These are phyloP conservation scores for Athetis lepigone DNA, from an alignment of 2,888 invertebrate genomes.

Conservation along the genomic window DNA sequence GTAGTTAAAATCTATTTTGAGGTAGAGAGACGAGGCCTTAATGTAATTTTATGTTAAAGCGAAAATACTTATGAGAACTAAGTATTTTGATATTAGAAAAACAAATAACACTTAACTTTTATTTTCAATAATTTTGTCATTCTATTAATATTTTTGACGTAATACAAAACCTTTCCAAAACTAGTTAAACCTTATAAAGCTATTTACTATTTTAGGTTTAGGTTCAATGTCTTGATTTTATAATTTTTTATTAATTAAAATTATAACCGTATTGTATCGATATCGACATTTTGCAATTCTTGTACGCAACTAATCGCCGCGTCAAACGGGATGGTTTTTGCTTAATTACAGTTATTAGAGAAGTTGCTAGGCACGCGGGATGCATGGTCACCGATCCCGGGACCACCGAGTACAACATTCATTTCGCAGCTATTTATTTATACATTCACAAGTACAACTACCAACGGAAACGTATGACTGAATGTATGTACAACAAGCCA, in stretches of 20 bases:
- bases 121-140: background rate
- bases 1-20: too few species aligned
- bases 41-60: too few species aligned
- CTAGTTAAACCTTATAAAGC: background rate
- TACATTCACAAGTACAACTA: slow-evolving; percentile 53
- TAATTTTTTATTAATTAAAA: background rate
- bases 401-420: slow-evolving; percentile 74
- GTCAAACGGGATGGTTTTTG: slow-evolving; percentile 76
- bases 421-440: slow-evolving; percentile 73
- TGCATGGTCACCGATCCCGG: slow-evolving; percentile 75
- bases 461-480: slow-evolving; percentile 63
- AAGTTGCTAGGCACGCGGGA: slow-evolving; percentile 77
- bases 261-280: slow-evolving; percentile 43
- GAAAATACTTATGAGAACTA: too few species aligned
- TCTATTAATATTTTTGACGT: too few species aligned
- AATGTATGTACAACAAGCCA: slow-evolving; percentile 67
- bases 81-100: too few species aligned
- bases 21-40: too few species aligned
- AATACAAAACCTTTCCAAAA: background rate
- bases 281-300: slow-evolving; percentile 46
- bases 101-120: too few species aligned
- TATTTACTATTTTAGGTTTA: background rate
- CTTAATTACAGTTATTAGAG: slow-evolving; percentile 87
- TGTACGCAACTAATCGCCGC: slow-evolving; percentile 56
- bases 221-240: background rate